Evolutionary conservation across 2,888 invertebrate genomes (phyloP), one percentile per base, ranked within the genome.

Genomic region (Drosophila paramelanica): DNA sequence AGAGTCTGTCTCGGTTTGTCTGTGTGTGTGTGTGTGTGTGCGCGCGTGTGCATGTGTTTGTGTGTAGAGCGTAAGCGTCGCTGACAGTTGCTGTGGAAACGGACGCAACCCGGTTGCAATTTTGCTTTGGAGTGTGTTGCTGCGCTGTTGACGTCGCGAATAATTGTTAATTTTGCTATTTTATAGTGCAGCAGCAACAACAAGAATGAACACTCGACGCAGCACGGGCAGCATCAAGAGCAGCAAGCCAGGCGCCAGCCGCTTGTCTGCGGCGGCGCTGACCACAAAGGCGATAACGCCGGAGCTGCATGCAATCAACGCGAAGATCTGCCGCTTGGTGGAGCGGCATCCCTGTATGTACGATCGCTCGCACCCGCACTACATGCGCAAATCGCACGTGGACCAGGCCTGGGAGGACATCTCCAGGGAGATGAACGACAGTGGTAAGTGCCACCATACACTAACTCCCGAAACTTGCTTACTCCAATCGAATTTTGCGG

Each of bases 341-440:
- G 77, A 89, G 41, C 69, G 76, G 41, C 81, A 90, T 76, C 89
- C 91, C 1, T 92, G 91, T 61, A 90, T 91, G 78, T 91, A 91
- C 64, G 91, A 91, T 77, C 91, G 91, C 14, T 88, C 89, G 17
- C 80, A 90, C 67, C 69, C 80, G 1, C 76, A 83, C 49, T 91
- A 90, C 68, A 74, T 89, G 60, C 88, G 87, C 41, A 91, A 91
- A 49, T 88, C 91, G 11, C 78, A 81, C 23, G 85, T 91, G 46
- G 90, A 91, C 33, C 81, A 79, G 36, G 91, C 90, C 31, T 91
- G 91, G 91, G 79, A 82, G 25, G 77, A 84, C 33, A 91, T 91
- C 46, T 78, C 91, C n/a, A 87, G 77, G 51, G 76, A 90, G 61
- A 85, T 90, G 85, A 76, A 88, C 11, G 91, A 90, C 62, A 80